phyloP scores from a whole-genome alignment of 2,888 invertebrate genomes.

The Dynastes tityus region DNA sequence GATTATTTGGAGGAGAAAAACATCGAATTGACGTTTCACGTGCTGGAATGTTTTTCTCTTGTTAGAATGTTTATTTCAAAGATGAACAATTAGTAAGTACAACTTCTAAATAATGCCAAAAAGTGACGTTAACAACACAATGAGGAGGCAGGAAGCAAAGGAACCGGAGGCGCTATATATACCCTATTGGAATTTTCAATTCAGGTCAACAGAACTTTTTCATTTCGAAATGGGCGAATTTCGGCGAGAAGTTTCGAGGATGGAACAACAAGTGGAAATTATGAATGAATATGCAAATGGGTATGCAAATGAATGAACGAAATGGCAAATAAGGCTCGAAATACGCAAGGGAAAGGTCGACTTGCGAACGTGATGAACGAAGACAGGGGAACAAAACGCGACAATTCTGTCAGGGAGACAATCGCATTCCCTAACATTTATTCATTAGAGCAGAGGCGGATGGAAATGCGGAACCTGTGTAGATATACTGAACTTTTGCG shows the following conservation, averaged over 20 bases:
- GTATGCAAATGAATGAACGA: constrained; percentile 30
- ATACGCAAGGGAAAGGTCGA: constrained; percentile 8
- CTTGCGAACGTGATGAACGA: constrained; percentile 4
- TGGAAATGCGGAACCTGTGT: not conserved
- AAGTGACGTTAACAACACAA: not conserved
- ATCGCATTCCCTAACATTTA: constrained; percentile 12
- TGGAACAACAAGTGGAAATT: constrained; percentile 38
- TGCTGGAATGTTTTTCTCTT: no score
- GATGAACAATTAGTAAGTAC: no score
- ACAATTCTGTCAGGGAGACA: constrained; percentile 15
- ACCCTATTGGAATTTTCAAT: not conserved
- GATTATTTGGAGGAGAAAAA: no score
- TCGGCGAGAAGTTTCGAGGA: constrained; percentile 4
- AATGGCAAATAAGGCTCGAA: constrained; percentile 26
- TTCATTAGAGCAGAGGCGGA: not conserved
- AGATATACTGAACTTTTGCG: not conserved
- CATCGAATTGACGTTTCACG: no score
- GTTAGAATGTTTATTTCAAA: no score
- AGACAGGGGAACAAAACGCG: not conserved
- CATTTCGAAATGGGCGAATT: not conserved
- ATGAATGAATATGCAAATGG: constrained; percentile 33
- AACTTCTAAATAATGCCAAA: not conserved
- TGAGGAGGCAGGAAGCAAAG: not conserved
- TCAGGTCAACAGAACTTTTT: not conserved
- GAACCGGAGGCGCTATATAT: not conserved